Base-by-base conservation (phyloP, 2,888 invertebrate species). In the Pheosia tremula region DNA sequence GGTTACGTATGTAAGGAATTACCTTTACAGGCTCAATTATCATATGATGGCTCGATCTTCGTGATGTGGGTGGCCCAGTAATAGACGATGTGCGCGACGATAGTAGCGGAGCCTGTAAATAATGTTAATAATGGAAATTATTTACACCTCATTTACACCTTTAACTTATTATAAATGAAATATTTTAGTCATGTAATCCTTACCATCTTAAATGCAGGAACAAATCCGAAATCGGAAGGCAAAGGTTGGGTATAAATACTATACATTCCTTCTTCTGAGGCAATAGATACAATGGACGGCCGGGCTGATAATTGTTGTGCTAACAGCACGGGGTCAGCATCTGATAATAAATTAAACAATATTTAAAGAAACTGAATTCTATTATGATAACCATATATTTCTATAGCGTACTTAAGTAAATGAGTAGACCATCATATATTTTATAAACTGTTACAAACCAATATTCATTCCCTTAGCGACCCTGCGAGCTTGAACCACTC, bases 291-390 rank as follows among this genome's bases (percentile, higher is more conserved):
- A 66, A 94, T 93, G 5, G 94, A 94, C 3, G 94, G 94, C 24
- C 94, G 82, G 38, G 94, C 93, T 11, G 94, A 94, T 57, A 94
- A 71, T 66, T 94, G 93, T 65, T 91, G 90, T n/a, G 94, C 94
- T 52, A 94, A 67, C 50, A 94, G 74, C 58, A 94, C 75, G 1
- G 94, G 93, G 74, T 94, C 94, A 1, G 93, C 83, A 78, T 93
- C 94, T 93, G 57, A 57, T 24, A 24, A 24, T 24, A 64, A 64
- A 24, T 56, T 56, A 59, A n/a, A 52, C 13, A 39, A 54, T 55
- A n/a, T 36, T 55, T 8, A 36, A 10, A 45, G 9, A 50, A n/a
- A 37, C 37, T 9, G 8, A 43, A 43, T 55, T 50, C 41, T 24
- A 24, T 24, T 24, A 24, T 24, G 24, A 24, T 24, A 24, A 24